Evolutionary conservation across 2,888 invertebrate genomes (phyloP).

Genomic region (Argyresthia albistria): DNA sequence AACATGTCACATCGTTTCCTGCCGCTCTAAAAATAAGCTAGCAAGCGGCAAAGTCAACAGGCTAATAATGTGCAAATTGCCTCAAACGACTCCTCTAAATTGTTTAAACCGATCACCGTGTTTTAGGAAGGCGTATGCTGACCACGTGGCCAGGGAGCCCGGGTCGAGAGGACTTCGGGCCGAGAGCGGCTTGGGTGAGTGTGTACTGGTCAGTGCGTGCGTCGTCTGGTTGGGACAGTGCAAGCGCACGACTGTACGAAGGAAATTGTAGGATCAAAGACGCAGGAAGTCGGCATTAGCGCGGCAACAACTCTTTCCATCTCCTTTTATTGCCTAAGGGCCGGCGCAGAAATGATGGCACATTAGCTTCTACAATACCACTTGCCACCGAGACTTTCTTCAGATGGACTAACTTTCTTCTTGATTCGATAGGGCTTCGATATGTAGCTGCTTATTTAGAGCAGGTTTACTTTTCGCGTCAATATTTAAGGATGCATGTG

Average conservation of each 20-base stretch:
- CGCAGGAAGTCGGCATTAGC: conserved; percentile 62
- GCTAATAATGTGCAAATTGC: conserved; percentile 49
- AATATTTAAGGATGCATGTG: no score
- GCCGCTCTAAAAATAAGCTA: conserved; percentile 14
- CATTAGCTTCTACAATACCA: no score
- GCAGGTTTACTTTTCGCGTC: no score
- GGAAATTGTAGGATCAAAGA: conserved; percentile 61
- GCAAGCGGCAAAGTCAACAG: conserved; percentile 49
- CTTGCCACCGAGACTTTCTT: no score
- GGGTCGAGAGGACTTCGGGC: conserved; percentile 6
- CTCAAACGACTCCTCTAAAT: conserved; percentile 50
- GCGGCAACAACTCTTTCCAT: conserved; percentile 42
- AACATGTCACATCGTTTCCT: not conserved
- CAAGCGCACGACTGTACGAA: conserved; percentile 40
- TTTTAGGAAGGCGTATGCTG: conserved; percentile 39
- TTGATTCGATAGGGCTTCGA: no score
- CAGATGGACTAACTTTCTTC: no score
- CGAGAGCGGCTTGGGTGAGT: conserved; percentile 10
- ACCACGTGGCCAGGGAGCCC: not conserved
- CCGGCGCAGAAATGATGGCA: no score
- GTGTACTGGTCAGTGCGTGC: conserved; percentile 29
- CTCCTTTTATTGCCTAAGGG: conserved; percentile 9
- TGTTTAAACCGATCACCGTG: conserved; percentile 53
- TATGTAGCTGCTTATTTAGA: no score
- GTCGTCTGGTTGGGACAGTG: conserved; percentile 37